Percentiles rank a stretch among this genome's conserved stretches.
Conservation (phyloP, 2,113 vertebrate species). For the Phodopus roborovskii region DNA sequence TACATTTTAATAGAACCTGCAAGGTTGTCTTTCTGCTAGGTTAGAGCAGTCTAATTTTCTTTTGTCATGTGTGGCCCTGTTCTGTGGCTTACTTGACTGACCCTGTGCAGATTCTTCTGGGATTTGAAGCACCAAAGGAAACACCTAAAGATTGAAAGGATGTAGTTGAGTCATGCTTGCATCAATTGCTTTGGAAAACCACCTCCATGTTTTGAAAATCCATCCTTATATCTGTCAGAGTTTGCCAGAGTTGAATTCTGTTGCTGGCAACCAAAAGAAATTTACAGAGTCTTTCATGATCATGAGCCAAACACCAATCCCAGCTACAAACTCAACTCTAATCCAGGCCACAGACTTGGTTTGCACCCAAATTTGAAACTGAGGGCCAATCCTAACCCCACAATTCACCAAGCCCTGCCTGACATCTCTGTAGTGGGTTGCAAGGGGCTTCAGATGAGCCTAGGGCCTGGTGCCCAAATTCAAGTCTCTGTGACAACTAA, state of each 20-base stretch:
- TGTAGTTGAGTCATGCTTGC: neutral
- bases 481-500: neutral
- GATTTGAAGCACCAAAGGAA: slow-evolving; percentile 30
- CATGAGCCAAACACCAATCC: neutral
- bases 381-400: neutral
- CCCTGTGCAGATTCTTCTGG: slow-evolving; percentile 6
- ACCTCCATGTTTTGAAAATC: neutral
- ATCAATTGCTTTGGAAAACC: slow-evolving; percentile 33
- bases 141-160: neutral
- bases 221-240: neutral
- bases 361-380: neutral
- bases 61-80: neutral
- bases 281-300: neutral
- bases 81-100: neutral
- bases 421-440: neutral
- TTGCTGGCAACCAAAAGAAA: slow-evolving; percentile 25
- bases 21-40: neutral
- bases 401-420: neutral
- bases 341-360: slow-evolving; percentile 8
- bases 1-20: neutral
- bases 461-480: neutral
- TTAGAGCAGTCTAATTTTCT: neutral
- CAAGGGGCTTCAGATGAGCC: neutral
- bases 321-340: slow-evolving; percentile 40
- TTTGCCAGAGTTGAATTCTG: slow-evolving; percentile 49